phyloP scores from a whole-genome alignment of 1,140 invertebrate genomes.

The Temnothorax nylanderi region DNA sequence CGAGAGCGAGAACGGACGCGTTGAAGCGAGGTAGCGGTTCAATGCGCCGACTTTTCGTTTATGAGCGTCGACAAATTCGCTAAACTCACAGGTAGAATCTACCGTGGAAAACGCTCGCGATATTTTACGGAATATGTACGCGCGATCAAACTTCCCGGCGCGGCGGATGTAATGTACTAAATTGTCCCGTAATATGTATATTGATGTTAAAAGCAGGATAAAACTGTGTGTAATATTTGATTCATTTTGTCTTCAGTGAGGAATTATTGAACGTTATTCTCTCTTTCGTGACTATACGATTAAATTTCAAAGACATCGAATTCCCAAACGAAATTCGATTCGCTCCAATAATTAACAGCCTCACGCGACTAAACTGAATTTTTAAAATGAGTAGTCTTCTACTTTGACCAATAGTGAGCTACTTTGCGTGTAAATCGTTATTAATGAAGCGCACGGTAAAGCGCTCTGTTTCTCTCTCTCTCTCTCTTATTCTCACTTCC shows the following conservation, averaged over 20 bases:
- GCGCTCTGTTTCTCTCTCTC: background rate
- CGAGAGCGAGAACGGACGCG: background rate
- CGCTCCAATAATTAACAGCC: slow-evolving; percentile 40
- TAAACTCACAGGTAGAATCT: slow-evolving; percentile 34
- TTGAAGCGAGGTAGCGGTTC: slow-evolving; percentile 39
- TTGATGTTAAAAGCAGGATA: slow-evolving; percentile 30
- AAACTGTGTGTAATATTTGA: slow-evolving; percentile 34
- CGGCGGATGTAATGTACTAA: slow-evolving; percentile 21
- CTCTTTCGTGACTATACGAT: slow-evolving; percentile 14
- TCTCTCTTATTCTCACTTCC: background rate
- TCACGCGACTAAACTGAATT: slow-evolving; percentile 18
- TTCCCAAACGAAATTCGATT: slow-evolving; percentile 25
- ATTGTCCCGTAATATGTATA: slow-evolving; percentile 42
- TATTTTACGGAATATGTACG: slow-evolving; percentile 34
- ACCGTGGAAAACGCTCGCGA: slow-evolving; percentile 12
- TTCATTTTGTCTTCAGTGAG: slow-evolving; percentile 28
- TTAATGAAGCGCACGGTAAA: slow-evolving; percentile 8
- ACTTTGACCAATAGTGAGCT: slow-evolving; percentile 16
- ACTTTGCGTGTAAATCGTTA: slow-evolving; percentile 6
- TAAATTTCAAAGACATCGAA: slow-evolving; percentile 47
- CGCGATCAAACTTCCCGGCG: slow-evolving; percentile 35
- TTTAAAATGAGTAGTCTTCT: slow-evolving; percentile 18
- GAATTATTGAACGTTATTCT: slow-evolving; percentile 30
- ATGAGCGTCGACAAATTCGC: slow-evolving; percentile 50
- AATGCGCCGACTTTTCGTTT: slow-evolving; percentile 48